A percentile compares a stretch with the other conserved stretches of the same genome.
Evolutionary conservation across 2,888 invertebrate species (phyloP).

Genomic region (Bhutanitis thaidina): DNA sequence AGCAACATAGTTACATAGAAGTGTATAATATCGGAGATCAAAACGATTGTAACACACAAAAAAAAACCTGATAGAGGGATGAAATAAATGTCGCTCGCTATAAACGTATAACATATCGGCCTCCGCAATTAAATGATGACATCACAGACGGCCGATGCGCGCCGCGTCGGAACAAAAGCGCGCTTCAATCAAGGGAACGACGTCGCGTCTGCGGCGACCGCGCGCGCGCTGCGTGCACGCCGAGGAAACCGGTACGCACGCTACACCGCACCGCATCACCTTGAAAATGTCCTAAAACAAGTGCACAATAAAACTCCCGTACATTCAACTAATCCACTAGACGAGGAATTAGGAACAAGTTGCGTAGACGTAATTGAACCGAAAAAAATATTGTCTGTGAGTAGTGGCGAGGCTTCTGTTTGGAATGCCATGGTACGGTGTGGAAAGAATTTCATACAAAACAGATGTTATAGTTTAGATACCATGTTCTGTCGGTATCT

Average conservation of each 20-base stretch:
- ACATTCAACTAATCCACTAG: not conserved
- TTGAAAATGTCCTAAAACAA: conserved; percentile 19
- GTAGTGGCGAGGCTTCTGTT: too few species aligned
- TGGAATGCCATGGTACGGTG: too few species aligned
- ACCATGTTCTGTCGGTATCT: too few species aligned
- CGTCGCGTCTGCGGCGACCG: conserved; percentile 27
- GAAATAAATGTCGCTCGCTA: conserved; percentile 31
- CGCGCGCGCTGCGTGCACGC: conserved; percentile 4
- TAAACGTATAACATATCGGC: conserved; percentile 61
- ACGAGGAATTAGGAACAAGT: too few species aligned
- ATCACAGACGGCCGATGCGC: conserved; percentile 58
- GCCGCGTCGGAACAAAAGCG: conserved; percentile 66
- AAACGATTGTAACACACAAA: too few species aligned
- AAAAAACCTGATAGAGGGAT: conserved; percentile 28
- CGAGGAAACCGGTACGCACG: conserved; percentile 15
- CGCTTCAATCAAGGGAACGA: conserved; percentile 57
- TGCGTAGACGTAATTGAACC: too few species aligned
- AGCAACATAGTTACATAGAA: too few species aligned
- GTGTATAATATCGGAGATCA: too few species aligned
- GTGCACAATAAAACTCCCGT: conserved; percentile 11
- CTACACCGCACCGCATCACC: conserved; percentile 10
- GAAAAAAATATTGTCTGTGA: too few species aligned
- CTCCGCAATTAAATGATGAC: conserved; percentile 73
- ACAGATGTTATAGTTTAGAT: too few species aligned
- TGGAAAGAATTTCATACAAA: too few species aligned